These are phyloP conservation scores for Trisateles emortualis DNA, from an alignment of 2,888 invertebrate genomes.

Conservation along the genomic window DNA sequence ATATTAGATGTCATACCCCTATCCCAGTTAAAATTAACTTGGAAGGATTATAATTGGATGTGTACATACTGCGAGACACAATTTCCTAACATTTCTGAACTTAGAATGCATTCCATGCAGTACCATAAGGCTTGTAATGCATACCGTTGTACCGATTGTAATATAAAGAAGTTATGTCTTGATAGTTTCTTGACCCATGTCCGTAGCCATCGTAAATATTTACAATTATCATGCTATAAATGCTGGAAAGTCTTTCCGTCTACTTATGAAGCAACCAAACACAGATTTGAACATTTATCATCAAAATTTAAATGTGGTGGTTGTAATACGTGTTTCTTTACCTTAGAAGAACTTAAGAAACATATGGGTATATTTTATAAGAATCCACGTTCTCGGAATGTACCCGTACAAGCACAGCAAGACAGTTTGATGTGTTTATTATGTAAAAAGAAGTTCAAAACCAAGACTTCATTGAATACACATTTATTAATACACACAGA, in stretches of 20 bases:
- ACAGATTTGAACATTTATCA: slow-evolving; percentile 51
- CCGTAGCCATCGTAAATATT: slow-evolving; percentile 85
- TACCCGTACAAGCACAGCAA: slow-evolving; percentile 57
- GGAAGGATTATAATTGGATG: slow-evolving; percentile 70
- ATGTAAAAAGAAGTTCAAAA: slow-evolving; percentile 68
- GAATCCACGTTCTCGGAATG: slow-evolving; percentile 58
- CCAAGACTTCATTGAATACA: slow-evolving; percentile 60
- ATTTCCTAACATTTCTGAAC: slow-evolving; percentile 62
- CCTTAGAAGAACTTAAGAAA: slow-evolving; percentile 51
- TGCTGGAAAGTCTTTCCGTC: slow-evolving; percentile 60
- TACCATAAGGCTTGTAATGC: slow-evolving; percentile 88
- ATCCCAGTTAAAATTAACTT: slow-evolving; percentile 63
- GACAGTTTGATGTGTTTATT: slow-evolving; percentile 60
- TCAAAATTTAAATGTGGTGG: slow-evolving; percentile 61
- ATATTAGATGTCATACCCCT: slow-evolving; percentile 48
- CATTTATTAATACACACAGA: slow-evolving; percentile 88
- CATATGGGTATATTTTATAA: slow-evolving; percentile 60
- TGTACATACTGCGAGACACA: slow-evolving; percentile 69
- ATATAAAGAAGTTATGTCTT: slow-evolving; percentile 59
- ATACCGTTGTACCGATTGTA: slow-evolving; percentile 89
- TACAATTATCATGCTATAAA: slow-evolving; percentile 79
- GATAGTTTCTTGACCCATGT: slow-evolving; percentile 82
- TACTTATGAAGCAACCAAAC: slow-evolving; percentile 45
- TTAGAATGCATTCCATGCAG: slow-evolving; percentile 86
- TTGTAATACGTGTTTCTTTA: slow-evolving; percentile 62